Evolutionary conservation across 2,113 vertebrate species (phyloP).

Genomic region (Nyctereutes procyonoides): DNA sequence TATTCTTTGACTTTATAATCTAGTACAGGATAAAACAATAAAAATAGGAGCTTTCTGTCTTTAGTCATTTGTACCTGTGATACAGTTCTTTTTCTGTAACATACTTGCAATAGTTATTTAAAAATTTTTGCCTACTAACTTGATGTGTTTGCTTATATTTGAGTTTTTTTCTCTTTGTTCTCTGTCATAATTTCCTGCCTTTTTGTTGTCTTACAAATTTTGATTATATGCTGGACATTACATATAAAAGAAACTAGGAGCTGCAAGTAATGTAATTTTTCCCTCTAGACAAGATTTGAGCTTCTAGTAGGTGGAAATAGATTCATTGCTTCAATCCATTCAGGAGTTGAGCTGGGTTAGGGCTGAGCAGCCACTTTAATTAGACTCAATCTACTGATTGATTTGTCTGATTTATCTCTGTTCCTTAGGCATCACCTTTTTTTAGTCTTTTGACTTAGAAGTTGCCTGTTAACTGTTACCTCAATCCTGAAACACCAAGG

Average conservation of each 20-base stretch:
- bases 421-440: not conserved
- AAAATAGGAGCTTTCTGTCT: not conserved
- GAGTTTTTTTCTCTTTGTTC: not conserved
- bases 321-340: not conserved
- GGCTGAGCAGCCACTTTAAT: not conserved
- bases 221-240: not conserved
- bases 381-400: not conserved
- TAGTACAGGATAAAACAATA: not conserved
- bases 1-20: not conserved
- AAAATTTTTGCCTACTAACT: constrained; percentile 1
- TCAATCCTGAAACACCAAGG: not conserved
- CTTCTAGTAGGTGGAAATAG: not conserved
- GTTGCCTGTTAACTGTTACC: constrained; percentile 3
- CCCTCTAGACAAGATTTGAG: not conserved
- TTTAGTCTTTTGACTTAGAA: constrained; percentile 37
- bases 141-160: constrained; percentile 10
- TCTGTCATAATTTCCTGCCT: not conserved
- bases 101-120: not conserved
- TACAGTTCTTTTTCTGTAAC: constrained; percentile 33
- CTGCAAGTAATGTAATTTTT: not conserved
- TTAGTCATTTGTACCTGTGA: not conserved
- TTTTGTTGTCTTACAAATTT: constrained; percentile 22
- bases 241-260: not conserved
- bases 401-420: not conserved
- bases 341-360: not conserved